A percentile compares a stretch with the other conserved stretches of the same genome.
Evolutionary conservation across 2,797 vertebrate species (phyloP).

Genomic region (Phoeniculus purpureus): DNA sequence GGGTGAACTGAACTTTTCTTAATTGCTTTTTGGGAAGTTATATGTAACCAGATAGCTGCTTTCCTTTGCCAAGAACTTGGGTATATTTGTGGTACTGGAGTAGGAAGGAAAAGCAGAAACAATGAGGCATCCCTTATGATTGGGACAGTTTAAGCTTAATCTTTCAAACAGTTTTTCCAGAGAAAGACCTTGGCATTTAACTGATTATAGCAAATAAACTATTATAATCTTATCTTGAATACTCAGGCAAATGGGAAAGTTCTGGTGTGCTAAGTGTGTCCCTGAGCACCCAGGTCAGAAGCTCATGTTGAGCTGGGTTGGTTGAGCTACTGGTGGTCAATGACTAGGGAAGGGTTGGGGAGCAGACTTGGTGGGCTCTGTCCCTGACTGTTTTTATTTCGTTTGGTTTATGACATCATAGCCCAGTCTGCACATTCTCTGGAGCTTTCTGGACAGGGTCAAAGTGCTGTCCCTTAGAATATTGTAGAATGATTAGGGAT

Average conservation of each 20-base stretch:
- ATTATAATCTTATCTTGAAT: not conserved
- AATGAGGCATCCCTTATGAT: not conserved
- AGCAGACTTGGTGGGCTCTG: not conserved
- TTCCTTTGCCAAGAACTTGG: not conserved
- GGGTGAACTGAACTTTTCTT: not conserved
- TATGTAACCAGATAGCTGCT: not conserved
- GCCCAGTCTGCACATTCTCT: accelerated
- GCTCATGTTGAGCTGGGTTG: not conserved
- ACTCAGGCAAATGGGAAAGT: not conserved
- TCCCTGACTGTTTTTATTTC: not conserved
- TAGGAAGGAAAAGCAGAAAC: not conserved
- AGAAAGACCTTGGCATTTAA: not conserved
- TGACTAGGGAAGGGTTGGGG: not conserved
- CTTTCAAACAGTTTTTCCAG: not conserved
- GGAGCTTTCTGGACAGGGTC: not conserved
- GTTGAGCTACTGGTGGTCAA: not conserved
- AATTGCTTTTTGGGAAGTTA: not conserved
- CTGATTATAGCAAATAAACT: not conserved
- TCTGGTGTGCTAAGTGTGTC: not conserved
- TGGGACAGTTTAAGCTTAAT: not conserved
- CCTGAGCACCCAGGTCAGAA: not conserved
- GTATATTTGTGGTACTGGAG: not conserved
- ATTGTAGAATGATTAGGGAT: too few species aligned
- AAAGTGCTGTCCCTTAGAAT: not conserved
- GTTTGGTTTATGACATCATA: not conserved